Percentiles rank a stretch among this genome's conserved stretches.
Evolutionary conservation across 1,140 invertebrate genomes (phyloP).

Genomic region (Heterodera carotae): DNA sequence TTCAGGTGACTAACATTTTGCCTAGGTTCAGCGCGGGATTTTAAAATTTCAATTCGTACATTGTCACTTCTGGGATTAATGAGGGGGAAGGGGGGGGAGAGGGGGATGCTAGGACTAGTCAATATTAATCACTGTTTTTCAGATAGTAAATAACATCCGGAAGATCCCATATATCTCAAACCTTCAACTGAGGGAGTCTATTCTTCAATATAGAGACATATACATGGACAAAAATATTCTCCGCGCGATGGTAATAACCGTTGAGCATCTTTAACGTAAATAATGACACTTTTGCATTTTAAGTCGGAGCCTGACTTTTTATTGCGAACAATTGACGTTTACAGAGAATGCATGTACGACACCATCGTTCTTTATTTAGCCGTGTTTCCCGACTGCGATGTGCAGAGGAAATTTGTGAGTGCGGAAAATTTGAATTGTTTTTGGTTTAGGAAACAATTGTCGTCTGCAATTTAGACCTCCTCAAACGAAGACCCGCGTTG

Average conservation of each 20-base stretch:
- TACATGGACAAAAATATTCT: constrained; percentile 62
- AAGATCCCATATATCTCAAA: constrained; percentile 59
- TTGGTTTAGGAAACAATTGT: neutral
- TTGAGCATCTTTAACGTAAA: too few relatives aligned
- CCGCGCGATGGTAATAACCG: constrained; percentile 47
- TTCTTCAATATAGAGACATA: constrained; percentile 60
- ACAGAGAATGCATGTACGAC: constrained; percentile 65
- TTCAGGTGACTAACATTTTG: too few relatives aligned
- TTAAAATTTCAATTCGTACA: too few relatives aligned
- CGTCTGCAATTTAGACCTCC: constrained; percentile 32
- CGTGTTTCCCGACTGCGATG: constrained; percentile 62
- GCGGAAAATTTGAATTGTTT: constrained; percentile 10
- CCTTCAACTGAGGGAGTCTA: constrained; percentile 6
- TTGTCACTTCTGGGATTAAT: too few relatives aligned
- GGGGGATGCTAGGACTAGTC: too few relatives aligned
- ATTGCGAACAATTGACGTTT: constrained; percentile 58
- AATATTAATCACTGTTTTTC: constrained; percentile 26
- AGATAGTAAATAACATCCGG: constrained; percentile 62
- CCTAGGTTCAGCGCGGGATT: too few relatives aligned
- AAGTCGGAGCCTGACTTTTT: constrained; percentile 58
- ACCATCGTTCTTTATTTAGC: constrained; percentile 65
- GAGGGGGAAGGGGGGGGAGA: too few relatives aligned
- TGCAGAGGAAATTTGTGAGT: constrained; percentile 49
- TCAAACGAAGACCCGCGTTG: constrained; percentile 56
- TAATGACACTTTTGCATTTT: constrained; percentile 35